Conservation (phyloP, 2,797 vertebrate genomes). For the Microctenopoma lineatum region DNA sequence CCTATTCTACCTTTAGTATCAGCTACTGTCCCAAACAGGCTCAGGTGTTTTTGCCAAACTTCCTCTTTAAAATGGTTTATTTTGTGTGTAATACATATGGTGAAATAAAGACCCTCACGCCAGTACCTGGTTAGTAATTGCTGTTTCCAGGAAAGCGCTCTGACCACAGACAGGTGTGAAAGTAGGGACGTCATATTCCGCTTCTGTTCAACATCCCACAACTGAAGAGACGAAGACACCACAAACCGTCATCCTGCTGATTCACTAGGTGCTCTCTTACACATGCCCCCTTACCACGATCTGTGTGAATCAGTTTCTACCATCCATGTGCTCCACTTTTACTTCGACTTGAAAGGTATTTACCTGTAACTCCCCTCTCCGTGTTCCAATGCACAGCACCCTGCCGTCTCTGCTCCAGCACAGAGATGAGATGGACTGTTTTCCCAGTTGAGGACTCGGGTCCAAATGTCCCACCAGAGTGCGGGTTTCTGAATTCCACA, state of each 20-base stretch:
- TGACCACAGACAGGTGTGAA: constrained; percentile 80
- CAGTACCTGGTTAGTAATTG: constrained; percentile 85
- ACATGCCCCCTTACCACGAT: constrained; percentile 1
- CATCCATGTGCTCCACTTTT: not conserved
- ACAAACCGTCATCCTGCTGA: constrained; percentile 39
- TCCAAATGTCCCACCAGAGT: constrained; percentile 62
- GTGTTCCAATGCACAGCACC: constrained; percentile 82
- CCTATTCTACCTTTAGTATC: too few relatives aligned
- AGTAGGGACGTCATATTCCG: constrained; percentile 73
- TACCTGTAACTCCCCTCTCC: constrained; percentile 84
- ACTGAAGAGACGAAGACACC: constrained; percentile 59
- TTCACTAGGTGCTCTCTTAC: constrained; percentile 2
- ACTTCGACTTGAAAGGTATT: not conserved
- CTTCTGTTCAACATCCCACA: constrained; percentile 84
- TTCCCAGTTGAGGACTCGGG: constrained; percentile 39
- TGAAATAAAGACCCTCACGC: not conserved
- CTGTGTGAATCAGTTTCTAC: constrained; percentile 16
- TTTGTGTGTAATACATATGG: not conserved
- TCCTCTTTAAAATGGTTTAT: not conserved
- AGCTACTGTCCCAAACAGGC: too few relatives aligned
- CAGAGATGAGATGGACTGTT: constrained; percentile 76
- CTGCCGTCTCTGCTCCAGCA: constrained; percentile 82
- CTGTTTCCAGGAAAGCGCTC: constrained; percentile 85
- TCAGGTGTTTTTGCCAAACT: not conserved
- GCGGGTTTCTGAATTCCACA: constrained; percentile 80